phyloP scores from a whole-genome alignment of 2,797 vertebrate species.

The Sarcophilus harrisii region DNA sequence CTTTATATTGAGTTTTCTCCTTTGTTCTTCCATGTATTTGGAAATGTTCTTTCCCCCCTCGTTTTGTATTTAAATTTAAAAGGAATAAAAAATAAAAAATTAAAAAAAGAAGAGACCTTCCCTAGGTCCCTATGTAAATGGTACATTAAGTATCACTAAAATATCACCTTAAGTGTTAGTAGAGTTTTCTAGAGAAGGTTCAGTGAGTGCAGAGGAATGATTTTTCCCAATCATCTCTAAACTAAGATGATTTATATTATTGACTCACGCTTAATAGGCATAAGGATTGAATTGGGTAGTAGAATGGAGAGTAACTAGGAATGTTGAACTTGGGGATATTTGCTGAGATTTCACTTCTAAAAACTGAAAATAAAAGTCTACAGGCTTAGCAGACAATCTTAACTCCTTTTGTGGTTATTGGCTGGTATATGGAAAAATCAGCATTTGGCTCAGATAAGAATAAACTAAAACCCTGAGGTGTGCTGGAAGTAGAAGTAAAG shows the following conservation, averaged over 20 bases:
- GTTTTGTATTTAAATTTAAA: not conserved
- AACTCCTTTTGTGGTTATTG: not conserved
- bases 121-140: not conserved
- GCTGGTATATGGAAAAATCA: not conserved
- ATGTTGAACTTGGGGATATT: not conserved
- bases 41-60: not conserved
- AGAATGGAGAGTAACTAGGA: not conserved
- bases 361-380: not conserved
- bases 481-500: not conserved
- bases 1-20: not conserved
- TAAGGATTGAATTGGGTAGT: not conserved
- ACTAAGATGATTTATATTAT: not conserved
- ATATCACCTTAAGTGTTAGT: not conserved
- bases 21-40: not conserved
- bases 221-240: not conserved
- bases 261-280: not conserved
- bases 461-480: not conserved
- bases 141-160: not conserved
- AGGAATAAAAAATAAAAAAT: no score
- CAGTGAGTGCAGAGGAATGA: not conserved
- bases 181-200: not conserved
- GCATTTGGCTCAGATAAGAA: not conserved
- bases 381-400: not conserved
- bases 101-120: not conserved
- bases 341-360: not conserved